phyloP scores from a whole-genome alignment of 2,888 invertebrate species.

The Aphidoletes aphidimyza region DNA sequence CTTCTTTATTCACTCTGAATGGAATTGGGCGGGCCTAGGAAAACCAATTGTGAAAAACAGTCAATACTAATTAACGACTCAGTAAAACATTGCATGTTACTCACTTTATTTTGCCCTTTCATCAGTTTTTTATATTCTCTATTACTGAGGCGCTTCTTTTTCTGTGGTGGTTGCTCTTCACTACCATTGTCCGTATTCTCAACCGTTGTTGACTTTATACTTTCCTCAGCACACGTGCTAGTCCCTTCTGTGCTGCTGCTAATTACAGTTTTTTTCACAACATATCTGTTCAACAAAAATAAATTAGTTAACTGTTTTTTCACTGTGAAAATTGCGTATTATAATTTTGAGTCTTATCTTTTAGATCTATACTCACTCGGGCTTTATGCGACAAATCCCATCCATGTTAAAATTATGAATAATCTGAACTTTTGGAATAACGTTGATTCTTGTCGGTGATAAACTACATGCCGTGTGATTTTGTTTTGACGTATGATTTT shows the following conservation, averaged over 20 bases:
- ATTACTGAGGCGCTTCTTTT: conserved; percentile 28
- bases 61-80: conserved; percentile 56
- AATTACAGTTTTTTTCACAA: not conserved
- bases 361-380: not conserved
- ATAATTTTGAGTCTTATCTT: too few species aligned
- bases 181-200: not conserved
- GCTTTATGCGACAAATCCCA: conserved; percentile 65
- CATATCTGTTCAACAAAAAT: not conserved
- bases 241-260: not conserved
- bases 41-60: not conserved
- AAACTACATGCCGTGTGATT: not conserved
- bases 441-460: not conserved
- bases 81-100: conserved; percentile 57
- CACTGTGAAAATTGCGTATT: not conserved
- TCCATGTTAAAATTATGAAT: conserved; percentile 30
- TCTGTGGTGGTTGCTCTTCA: not conserved
- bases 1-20: conserved; percentile 63
- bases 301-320: conserved; percentile 57
- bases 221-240: not conserved
- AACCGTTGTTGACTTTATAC: not conserved
- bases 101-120: conserved; percentile 64
- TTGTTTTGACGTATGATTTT: not conserved
- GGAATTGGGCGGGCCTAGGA: conserved; percentile 63
- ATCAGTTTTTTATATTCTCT: conserved; percentile 62
- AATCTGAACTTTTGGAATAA: not conserved